Percentiles rank a stretch among this genome's conserved stretches.
phyloP scores from a whole-genome alignment of 2,113 vertebrate genomes.

The Paradoxurus hermaphroditus region DNA sequence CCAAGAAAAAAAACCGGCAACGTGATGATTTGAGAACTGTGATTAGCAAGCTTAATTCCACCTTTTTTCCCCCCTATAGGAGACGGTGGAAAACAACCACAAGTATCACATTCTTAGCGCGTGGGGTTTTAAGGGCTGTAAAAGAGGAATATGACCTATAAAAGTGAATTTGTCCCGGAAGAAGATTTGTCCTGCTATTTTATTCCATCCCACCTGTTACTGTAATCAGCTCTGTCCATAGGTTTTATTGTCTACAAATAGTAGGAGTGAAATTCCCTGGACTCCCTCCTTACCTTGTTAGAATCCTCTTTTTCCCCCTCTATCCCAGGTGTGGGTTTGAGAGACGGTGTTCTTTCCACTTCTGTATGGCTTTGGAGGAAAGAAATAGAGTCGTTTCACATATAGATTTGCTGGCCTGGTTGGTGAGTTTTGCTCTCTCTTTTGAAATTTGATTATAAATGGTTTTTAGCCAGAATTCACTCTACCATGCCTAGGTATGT shows the following conservation, averaged over 20 bases:
- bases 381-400: neutral
- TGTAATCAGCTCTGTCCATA: neutral
- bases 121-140: neutral
- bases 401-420: neutral
- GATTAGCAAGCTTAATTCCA: constrained; percentile 35
- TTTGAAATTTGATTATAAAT: neutral
- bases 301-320: neutral
- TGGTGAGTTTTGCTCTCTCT: neutral
- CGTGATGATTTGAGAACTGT: constrained; percentile 2
- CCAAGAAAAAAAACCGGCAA: neutral
- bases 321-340: neutral
- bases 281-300: neutral
- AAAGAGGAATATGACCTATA: neutral
- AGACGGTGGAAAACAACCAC: neutral
- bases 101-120: neutral
- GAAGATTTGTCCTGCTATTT: neutral
- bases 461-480: neutral
- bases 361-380: neutral
- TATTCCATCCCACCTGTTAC: neutral
- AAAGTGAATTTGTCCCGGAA: neutral
- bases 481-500: neutral
- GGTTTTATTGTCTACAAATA: neutral
- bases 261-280: neutral
- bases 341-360: neutral
- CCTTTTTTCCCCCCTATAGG: neutral